A percentile compares a stretch with the other conserved stretches of the same genome.
Conservation (phyloP, 1,140 invertebrate genomes). For the Homarus americanus region DNA sequence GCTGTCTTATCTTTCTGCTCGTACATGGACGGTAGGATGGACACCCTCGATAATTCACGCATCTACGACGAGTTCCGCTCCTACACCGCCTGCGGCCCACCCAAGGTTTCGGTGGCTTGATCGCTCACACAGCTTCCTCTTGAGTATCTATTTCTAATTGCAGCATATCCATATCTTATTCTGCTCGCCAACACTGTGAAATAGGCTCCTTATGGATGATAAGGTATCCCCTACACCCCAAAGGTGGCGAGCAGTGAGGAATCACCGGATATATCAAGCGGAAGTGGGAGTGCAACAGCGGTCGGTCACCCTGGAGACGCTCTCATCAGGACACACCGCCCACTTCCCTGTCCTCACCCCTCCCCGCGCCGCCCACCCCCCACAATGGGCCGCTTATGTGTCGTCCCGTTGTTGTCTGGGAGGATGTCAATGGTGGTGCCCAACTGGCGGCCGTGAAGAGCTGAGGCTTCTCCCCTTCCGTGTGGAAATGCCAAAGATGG, state of each 20-base stretch:
- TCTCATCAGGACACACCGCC: too few relatives aligned
- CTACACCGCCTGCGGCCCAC: conserved; percentile 29
- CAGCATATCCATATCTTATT: not conserved
- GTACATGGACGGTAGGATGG: conserved; percentile 69
- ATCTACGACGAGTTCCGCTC: conserved; percentile 72
- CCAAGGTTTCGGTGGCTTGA: not conserved
- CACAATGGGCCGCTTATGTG: not conserved
- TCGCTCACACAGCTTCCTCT: not conserved
- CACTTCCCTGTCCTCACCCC: too few relatives aligned
- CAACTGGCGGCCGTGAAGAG: not conserved
- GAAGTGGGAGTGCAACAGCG: not conserved
- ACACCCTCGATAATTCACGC: conserved; percentile 64
- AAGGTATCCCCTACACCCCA: not conserved
- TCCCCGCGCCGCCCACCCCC: too few relatives aligned
- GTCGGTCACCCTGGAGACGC: not conserved
- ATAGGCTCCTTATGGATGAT: not conserved
- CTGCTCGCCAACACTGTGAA: not conserved
- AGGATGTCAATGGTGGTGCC: not conserved
- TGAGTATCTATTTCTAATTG: not conserved
- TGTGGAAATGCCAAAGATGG: not conserved
- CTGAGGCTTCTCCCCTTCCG: not conserved
- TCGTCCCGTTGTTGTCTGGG: not conserved
- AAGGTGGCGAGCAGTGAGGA: not conserved
- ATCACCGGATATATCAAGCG: not conserved
- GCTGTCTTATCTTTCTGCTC: conserved; percentile 64